Evolutionary conservation across 2,888 invertebrate species (phyloP).

Genomic region (Liodrosophila aerea): DNA sequence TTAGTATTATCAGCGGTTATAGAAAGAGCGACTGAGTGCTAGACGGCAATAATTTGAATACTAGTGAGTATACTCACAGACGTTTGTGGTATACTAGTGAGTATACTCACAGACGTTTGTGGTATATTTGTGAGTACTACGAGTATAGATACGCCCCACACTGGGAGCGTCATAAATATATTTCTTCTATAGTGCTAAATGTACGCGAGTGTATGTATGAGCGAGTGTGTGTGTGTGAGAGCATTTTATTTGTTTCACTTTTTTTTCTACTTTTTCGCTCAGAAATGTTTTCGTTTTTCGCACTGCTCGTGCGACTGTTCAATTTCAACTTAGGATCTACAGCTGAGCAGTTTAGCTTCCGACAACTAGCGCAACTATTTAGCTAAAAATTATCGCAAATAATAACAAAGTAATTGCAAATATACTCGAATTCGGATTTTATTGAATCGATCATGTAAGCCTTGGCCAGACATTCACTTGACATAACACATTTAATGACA

Average conservation of each 20-base stretch:
- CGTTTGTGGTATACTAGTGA: slow-evolving; percentile 19
- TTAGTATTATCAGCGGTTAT: slow-evolving; percentile 50
- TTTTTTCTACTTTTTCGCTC: slow-evolving; percentile 34
- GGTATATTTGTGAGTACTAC: too few species aligned
- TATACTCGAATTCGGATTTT: too few species aligned
- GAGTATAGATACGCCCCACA: too few species aligned
- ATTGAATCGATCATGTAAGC: slow-evolving; percentile 3
- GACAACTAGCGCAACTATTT: slow-evolving; percentile 61
- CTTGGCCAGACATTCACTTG: background rate
- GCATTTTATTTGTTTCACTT: slow-evolving; percentile 15
- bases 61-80: slow-evolving; percentile 8
- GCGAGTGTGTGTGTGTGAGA: slow-evolving; percentile 18
- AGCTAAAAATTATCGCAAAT: slow-evolving; percentile 22
- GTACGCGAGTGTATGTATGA: slow-evolving; percentile 24
- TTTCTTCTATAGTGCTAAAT: slow-evolving; percentile 45
- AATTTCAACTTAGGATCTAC: slow-evolving; percentile 48
- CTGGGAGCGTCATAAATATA: slow-evolving; percentile 69
- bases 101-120: slow-evolving; percentile 34
- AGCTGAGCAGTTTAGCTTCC: slow-evolving; percentile 61
- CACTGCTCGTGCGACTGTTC: slow-evolving; percentile 31
- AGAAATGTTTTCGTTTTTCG: slow-evolving; percentile 63
- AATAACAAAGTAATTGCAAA: slow-evolving; percentile 24
- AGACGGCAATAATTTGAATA: slow-evolving; percentile 47
- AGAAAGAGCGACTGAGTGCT: slow-evolving; percentile 6
- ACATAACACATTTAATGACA: background rate